Conservation (phyloP, 2,888 invertebrate genomes). For the Scrobipalpa atriplicella region DNA sequence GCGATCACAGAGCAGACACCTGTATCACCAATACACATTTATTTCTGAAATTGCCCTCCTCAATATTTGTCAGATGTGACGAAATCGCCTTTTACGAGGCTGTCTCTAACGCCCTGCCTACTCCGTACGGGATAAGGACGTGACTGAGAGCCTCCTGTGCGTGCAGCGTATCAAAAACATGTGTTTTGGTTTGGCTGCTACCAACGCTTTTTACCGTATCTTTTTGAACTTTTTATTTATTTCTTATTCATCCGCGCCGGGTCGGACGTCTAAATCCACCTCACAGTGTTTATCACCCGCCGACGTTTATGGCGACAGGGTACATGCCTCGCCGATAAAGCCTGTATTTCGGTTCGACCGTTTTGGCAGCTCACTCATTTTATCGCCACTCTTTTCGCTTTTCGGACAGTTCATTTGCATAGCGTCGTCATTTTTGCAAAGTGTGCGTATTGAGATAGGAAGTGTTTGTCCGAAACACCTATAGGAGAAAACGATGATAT, state of each 20-base stretch:
- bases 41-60: too few relatives aligned
- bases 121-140: too few relatives aligned
- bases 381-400: conserved; percentile 39
- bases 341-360: conserved; percentile 44
- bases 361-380: conserved; percentile 46
- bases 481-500: too few relatives aligned
- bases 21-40: too few relatives aligned
- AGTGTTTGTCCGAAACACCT: not conserved
- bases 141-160: conserved; percentile 31
- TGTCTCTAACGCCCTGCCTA: too few relatives aligned
- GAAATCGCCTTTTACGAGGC: too few relatives aligned
- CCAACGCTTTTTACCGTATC: conserved; percentile 58
- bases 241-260: conserved; percentile 43
- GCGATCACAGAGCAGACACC: too few relatives aligned
- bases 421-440: conserved; percentile 27
- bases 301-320: conserved; percentile 52
- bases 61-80: too few relatives aligned
- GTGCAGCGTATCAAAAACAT: conserved; percentile 50
- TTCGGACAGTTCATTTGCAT: conserved; percentile 31
- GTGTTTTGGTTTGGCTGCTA: conserved; percentile 51
- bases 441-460: not conserved
- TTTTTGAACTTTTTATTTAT: conserved; percentile 40
- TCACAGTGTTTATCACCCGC: conserved; percentile 54
- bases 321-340: conserved; percentile 59
- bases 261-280: conserved; percentile 66